A percentile compares a stretch with the other conserved stretches of the same genome.
These are phyloP conservation scores for Tuberolachnus salignus DNA, from an alignment of 2,888 invertebrate species.

Conservation along the genomic window DNA sequence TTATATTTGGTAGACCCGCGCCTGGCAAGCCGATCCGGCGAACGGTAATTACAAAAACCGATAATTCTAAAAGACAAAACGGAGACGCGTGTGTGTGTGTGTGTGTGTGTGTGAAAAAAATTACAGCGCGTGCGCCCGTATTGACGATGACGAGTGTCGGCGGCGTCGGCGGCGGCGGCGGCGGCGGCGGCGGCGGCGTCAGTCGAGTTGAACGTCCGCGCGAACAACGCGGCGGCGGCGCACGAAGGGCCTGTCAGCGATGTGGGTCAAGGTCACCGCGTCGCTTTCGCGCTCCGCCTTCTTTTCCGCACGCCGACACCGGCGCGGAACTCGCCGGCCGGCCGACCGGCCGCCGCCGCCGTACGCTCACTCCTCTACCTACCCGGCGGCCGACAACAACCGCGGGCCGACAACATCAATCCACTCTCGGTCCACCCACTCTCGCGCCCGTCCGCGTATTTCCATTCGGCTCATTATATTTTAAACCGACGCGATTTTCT, in stretches of 20 bases:
- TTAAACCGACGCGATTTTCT: too few species aligned
- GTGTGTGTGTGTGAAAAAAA: conserved; percentile 11
- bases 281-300: conserved; percentile 50
- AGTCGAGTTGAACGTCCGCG: conserved; percentile 25
- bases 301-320: not conserved
- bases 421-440: conserved; percentile 6
- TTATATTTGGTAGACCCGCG: too few species aligned
- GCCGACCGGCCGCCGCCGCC: not conserved
- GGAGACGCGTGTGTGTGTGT: not conserved
- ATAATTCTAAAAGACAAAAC: too few species aligned
- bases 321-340: not conserved
- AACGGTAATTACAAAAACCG: too few species aligned
- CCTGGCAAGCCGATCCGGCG: too few species aligned
- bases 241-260: conserved; percentile 39
- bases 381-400: too few species aligned
- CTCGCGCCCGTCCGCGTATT: not conserved
- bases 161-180: not conserved
- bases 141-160: not conserved
- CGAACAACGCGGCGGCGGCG: not conserved
- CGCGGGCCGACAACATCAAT: conserved; percentile 17
- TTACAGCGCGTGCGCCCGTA: conserved; percentile 3
- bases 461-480: not conserved
- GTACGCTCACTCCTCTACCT: too few species aligned
- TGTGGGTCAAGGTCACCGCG: conserved; percentile 52
- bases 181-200: conserved; percentile 6